These are phyloP conservation scores for Pachliopta kotzebuea DNA, from an alignment of 2,888 invertebrate genomes.

Conservation along the genomic window DNA sequence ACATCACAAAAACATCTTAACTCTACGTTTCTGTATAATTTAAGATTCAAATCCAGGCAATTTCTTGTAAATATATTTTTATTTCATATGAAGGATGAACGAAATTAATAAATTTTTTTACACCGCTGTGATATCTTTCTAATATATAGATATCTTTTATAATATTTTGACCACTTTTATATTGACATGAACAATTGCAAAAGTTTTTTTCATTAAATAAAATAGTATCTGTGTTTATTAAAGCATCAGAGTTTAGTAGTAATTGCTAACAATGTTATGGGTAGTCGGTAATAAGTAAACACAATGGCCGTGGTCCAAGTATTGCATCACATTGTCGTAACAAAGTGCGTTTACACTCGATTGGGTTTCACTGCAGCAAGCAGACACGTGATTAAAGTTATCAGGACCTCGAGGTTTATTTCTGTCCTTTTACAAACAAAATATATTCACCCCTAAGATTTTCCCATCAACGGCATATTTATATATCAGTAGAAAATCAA, in stretches of 20 bases:
- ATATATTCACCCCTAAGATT: slow-evolving; percentile 14
- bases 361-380: slow-evolving; percentile 49
- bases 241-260: not conserved
- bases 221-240: not conserved
- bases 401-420: slow-evolving; percentile 17
- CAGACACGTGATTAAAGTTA: slow-evolving; percentile 19
- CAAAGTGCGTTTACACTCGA: slow-evolving; percentile 59
- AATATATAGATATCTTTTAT: too few species aligned
- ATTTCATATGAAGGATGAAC: too few species aligned
- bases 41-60: too few species aligned
- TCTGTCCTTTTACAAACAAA: slow-evolving; percentile 12
- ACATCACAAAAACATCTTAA: too few species aligned
- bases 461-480: slow-evolving; percentile 5
- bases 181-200: too few species aligned
- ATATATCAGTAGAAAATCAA: too few species aligned
- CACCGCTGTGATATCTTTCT: too few species aligned
- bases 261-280: slow-evolving; percentile 14
- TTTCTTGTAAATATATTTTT: too few species aligned
- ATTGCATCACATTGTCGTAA: slow-evolving; percentile 36
- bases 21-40: too few species aligned
- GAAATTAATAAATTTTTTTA: too few species aligned
- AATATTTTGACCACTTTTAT: too few species aligned
- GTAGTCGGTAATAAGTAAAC: slow-evolving; percentile 25
- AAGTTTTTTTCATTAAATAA: not conserved
- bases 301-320: slow-evolving; percentile 21